phyloP scores from a whole-genome alignment of 2,113 vertebrate species.

The Oceanites oceanicus region DNA sequence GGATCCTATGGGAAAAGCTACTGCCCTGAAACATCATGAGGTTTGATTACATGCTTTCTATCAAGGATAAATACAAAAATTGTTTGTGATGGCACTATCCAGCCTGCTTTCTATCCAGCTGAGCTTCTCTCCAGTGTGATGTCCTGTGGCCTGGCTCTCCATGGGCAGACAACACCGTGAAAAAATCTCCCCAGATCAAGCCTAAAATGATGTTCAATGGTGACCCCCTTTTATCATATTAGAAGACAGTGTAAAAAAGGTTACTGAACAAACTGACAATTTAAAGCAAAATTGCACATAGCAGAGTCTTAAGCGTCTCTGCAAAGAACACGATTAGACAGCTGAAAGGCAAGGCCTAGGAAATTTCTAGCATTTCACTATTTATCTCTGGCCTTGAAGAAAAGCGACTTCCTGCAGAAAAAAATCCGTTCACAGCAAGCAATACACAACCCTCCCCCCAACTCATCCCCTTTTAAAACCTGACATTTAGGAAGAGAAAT shows the following conservation, averaged over 20 bases:
- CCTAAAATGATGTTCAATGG: not conserved
- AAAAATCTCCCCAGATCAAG: not conserved
- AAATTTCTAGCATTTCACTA: conserved; percentile 10
- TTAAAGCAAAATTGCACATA: not conserved
- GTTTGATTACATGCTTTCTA: not conserved
- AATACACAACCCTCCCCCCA: not conserved
- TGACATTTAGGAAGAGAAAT: not conserved
- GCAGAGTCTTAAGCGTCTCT: not conserved
- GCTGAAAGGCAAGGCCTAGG: not conserved
- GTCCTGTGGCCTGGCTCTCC: not conserved
- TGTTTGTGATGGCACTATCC: not conserved
- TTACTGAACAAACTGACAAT: not conserved
- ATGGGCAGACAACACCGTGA: not conserved
- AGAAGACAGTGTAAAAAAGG: not conserved
- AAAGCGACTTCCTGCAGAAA: conserved; percentile 26
- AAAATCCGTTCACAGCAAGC: not conserved
- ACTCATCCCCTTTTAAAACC: not conserved
- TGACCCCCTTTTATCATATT: not conserved
- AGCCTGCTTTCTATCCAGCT: not conserved
- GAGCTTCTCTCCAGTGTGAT: not conserved
- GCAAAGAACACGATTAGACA: not conserved
- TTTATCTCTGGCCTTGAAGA: conserved; percentile 24
- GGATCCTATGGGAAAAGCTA: not conserved
- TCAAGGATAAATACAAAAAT: not conserved
- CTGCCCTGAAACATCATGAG: not conserved